phyloP scores from a whole-genome alignment of 1,140 invertebrate species.

The Macrostomum lignano region DNA sequence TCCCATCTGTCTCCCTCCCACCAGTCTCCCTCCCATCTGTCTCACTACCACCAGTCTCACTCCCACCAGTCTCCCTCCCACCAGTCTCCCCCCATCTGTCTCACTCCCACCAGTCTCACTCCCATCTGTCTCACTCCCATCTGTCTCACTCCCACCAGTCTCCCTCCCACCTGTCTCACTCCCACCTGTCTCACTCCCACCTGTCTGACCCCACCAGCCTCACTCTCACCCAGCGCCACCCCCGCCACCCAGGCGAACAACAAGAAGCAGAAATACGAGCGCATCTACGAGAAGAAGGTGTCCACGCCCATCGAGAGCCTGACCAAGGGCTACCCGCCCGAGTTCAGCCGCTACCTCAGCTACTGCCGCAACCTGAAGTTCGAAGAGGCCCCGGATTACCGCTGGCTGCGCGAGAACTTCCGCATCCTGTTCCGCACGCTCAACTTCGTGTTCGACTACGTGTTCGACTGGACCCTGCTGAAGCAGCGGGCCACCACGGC shows the following conservation, averaged over 20 bases:
- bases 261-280: slow-evolving; percentile 86
- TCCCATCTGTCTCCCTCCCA: no score
- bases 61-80: no score
- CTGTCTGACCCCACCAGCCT: not conserved
- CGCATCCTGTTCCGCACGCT: slow-evolving; percentile 91
- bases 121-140: slow-evolving; percentile 2
- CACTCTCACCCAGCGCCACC: slow-evolving; percentile 1
- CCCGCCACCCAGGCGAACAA: slow-evolving; percentile 43
- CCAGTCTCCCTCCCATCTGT: no score
- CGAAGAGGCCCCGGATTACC: slow-evolving; percentile 83
- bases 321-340: slow-evolving; percentile 74
- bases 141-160: slow-evolving; percentile 12
- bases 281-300: slow-evolving; percentile 91
- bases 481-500: slow-evolving; percentile 4
- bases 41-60: no score
- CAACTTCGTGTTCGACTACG: slow-evolving; percentile 83
- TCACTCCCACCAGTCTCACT: no score
- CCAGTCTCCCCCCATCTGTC: no score
- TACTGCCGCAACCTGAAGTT: slow-evolving; percentile 76
- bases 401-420: slow-evolving; percentile 85
- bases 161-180: slow-evolving; percentile 9
- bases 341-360: slow-evolving; percentile 92
- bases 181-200: not conserved
- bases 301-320: slow-evolving; percentile 70
- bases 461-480: slow-evolving; percentile 5